Conservation (phyloP, 2,797 vertebrate genomes). For the Hypotaenidia okinawae region DNA sequence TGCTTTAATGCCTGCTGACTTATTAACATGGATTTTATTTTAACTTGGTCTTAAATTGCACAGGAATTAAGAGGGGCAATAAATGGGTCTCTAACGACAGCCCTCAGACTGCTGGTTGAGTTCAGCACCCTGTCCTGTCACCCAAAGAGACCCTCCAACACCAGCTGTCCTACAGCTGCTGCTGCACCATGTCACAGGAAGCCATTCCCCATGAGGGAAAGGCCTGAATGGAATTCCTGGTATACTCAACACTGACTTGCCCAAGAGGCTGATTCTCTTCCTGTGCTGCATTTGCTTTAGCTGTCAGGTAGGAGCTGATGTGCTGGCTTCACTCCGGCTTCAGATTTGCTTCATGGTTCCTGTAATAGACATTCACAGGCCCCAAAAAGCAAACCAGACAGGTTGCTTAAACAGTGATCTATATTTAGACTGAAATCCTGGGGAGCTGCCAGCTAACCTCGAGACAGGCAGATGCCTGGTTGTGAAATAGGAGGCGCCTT, state of each 20-base stretch:
- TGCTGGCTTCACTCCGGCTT: neutral
- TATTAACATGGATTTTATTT: neutral
- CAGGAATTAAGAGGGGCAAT: neutral
- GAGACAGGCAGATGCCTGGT: neutral
- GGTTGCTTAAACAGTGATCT: neutral
- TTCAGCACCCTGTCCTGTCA: neutral
- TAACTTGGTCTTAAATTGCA: neutral
- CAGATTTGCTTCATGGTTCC: neutral
- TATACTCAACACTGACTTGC: neutral
- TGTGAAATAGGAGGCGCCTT: neutral
- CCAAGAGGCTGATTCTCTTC: neutral
- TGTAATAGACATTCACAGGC: neutral
- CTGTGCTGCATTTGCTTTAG: neutral
- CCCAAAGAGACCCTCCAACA: neutral
- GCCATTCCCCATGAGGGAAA: neutral
- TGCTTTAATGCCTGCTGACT: neutral
- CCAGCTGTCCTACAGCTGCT: fast-evolving
- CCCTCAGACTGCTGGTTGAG: neutral
- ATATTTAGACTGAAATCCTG: neutral
- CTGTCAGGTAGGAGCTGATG: neutral
- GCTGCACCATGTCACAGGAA: neutral
- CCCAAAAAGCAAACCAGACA: neutral
- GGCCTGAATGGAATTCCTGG: neutral
- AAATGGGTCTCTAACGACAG: neutral
- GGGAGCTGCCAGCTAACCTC: neutral